Conservation (phyloP, 2,113 vertebrate species). For the Ursus arctos region DNA sequence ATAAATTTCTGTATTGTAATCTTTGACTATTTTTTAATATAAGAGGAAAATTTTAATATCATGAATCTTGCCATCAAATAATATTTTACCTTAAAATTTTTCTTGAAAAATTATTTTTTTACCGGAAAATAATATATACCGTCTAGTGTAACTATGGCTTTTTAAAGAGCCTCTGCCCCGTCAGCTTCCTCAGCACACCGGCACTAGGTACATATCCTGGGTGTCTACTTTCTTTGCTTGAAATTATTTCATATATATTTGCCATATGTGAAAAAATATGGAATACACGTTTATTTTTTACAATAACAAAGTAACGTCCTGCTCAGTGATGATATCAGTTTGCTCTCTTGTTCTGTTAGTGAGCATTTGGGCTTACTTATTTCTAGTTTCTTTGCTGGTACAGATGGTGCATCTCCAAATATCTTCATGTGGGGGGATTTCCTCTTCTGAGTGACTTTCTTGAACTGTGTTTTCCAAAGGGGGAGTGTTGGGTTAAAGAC, state of each 20-base stretch:
- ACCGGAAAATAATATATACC: background rate
- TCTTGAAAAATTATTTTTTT: slow-evolving; percentile 15
- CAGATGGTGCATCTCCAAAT: background rate
- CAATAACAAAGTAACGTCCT: background rate
- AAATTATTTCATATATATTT: slow-evolving; percentile 12
- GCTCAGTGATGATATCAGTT: background rate
- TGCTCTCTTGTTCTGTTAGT: background rate
- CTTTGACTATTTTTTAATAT: background rate
- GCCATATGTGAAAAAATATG: background rate
- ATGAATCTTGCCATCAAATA: background rate
- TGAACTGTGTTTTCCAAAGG: background rate
- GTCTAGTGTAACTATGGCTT: background rate
- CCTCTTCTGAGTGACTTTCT: background rate
- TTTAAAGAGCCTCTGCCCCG: background rate
- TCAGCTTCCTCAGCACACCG: background rate
- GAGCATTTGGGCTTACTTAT: background rate
- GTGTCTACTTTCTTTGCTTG: background rate
- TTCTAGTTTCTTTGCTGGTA: background rate
- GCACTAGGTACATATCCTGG: background rate
- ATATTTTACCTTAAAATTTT: slow-evolving; percentile 5
- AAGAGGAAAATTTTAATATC: background rate
- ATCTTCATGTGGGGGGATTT: background rate
- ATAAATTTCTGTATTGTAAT: background rate
- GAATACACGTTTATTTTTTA: background rate
- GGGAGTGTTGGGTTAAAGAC: background rate